These are phyloP conservation scores for Resseliella maxima DNA, from an alignment of 2,888 invertebrate genomes.

Conservation along the genomic window DNA sequence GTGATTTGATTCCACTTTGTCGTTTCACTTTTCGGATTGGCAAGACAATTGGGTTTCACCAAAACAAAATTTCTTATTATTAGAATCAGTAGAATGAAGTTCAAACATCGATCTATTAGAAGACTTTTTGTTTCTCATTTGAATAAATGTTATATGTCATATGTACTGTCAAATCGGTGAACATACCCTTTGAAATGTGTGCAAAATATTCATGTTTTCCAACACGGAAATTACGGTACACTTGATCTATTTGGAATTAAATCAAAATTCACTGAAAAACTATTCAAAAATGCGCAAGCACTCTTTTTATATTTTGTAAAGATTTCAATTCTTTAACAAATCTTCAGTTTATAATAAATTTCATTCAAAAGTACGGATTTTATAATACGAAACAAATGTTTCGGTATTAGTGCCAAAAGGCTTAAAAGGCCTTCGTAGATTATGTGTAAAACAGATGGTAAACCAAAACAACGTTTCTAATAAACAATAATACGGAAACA, in stretches of 20 bases:
- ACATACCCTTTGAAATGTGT: not conserved
- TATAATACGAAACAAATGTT: not conserved
- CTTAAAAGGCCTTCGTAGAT: not conserved
- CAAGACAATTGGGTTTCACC: too few relatives aligned
- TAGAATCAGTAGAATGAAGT: not conserved
- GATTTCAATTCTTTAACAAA: too few relatives aligned
- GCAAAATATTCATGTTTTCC: not conserved
- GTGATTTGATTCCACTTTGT: not conserved
- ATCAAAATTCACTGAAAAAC: not conserved
- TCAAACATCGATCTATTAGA: not conserved
- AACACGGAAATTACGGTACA: too few relatives aligned
- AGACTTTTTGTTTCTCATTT: too few relatives aligned
- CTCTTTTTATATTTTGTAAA: not conserved
- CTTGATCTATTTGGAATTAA: not conserved
- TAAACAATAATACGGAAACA: slow-evolving; percentile 11
- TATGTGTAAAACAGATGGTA: not conserved
- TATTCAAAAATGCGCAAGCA: not conserved
- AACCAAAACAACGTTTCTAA: slow-evolving; percentile 30
- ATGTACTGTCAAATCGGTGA: not conserved
- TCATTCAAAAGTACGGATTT: not conserved
- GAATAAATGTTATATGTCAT: not conserved
- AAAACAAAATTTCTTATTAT: not conserved
- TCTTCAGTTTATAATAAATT: not conserved
- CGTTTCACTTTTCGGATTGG: not conserved
- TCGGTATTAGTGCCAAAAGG: not conserved